Conservation (phyloP, 2,113 vertebrate species). For the Elephas maximus region DNA sequence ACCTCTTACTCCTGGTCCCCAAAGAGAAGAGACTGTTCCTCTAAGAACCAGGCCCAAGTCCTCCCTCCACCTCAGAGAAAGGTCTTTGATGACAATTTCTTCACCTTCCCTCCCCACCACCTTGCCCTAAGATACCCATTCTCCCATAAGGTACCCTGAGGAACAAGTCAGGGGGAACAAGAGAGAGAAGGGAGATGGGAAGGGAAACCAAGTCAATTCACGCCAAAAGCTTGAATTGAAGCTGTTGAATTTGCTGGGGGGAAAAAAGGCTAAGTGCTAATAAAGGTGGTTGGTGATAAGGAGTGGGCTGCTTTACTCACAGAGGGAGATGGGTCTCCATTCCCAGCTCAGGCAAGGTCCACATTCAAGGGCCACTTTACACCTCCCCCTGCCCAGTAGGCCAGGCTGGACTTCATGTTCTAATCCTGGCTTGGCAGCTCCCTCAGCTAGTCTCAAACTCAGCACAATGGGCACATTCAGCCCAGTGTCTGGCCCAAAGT, state of each 20-base stretch:
- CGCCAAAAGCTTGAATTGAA: constrained; percentile 24
- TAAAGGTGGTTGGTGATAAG: background rate
- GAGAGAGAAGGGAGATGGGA: background rate
- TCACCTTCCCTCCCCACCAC: background rate
- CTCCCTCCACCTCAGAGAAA: background rate
- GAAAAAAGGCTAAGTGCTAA: background rate
- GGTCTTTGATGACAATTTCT: background rate
- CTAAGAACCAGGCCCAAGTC: background rate
- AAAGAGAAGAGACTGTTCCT: background rate
- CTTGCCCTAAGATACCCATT: background rate
- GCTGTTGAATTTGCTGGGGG: background rate
- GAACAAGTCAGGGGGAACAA: background rate
- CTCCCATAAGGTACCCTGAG: background rate
- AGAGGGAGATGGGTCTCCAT: background rate
- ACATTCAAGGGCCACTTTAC: background rate
- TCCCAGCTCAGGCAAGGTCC: background rate
- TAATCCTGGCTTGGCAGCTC: background rate
- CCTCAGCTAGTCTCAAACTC: constrained; percentile 10
- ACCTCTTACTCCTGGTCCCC: background rate
- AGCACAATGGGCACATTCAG: constrained; percentile 51
- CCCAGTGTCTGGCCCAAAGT: constrained; percentile 1
- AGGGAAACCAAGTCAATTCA: background rate
- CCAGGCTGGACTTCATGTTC: constrained; percentile 7
- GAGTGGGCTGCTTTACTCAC: background rate
- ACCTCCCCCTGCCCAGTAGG: background rate